Evolutionary conservation across 1,140 invertebrate species (phyloP).

Genomic region (Limonius californicus): DNA sequence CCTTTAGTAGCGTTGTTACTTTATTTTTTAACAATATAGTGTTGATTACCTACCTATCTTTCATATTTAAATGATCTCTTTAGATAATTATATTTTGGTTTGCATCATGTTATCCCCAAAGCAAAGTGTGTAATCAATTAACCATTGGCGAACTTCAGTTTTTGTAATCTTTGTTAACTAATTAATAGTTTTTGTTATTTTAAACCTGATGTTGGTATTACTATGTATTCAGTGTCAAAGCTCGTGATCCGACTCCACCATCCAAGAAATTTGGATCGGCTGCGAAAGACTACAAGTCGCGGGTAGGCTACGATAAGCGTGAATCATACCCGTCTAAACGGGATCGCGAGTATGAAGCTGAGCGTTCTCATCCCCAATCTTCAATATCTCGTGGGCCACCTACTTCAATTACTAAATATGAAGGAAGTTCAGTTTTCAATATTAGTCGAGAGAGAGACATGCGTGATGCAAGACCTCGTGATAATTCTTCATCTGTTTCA

Average conservation of each 20-base stretch:
- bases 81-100: too few species aligned
- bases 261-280: conserved; percentile 25
- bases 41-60: too few species aligned
- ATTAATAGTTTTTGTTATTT: too few species aligned
- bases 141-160: too few species aligned
- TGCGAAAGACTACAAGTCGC: conserved; percentile 21
- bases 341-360: conserved; percentile 28
- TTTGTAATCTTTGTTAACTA: too few species aligned
- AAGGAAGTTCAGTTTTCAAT: conserved; percentile 21
- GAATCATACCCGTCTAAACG: conserved; percentile 22
- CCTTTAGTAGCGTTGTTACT: too few species aligned
- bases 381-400: not conserved
- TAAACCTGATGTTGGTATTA: too few species aligned
- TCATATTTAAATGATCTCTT: too few species aligned
- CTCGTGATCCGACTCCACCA: conserved; percentile 20
- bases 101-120: too few species aligned
- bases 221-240: conserved; percentile 19
- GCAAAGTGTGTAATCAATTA: too few species aligned
- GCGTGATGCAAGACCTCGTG: not conserved
- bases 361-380: conserved; percentile 18
- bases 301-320: conserved; percentile 16
- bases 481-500: not conserved
- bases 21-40: too few species aligned
- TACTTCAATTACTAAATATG: conserved; percentile 20
- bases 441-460: conserved; percentile 16